Evolutionary conservation across 2,113 vertebrate genomes (phyloP), one percentile per base, ranked within the genome.

Genomic region (Cyanoliseus patagonus): DNA sequence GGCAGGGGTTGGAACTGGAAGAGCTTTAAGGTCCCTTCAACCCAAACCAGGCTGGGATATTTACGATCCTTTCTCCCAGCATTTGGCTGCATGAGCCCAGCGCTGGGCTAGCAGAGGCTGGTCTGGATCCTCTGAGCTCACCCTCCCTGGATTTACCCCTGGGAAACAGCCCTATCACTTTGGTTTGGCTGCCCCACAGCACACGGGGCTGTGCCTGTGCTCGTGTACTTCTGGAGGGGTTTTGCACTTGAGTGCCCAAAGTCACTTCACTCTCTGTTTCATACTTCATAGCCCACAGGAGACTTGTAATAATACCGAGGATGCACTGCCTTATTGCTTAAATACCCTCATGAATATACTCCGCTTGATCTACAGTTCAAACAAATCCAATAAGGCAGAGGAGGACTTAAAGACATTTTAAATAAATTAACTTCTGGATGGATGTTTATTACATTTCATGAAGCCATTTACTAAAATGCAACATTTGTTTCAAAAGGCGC

Each of bases 371-470:
- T 74, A 79, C 78, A n/a, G 83, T 67, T 96, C 91, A 92, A 87
- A 73, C 57, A 69, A 76, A 95, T 90, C 68, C 80, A 95, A 88
- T 94, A 90, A 92, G 47, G 82, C 83, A 86, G 79, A 92, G 74
- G 84, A 90, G 53, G 72, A 57, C 84, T 95, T 93, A 89, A 95
- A 95, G 94, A 47, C 63, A 74, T 82, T 93, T 91, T 69, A 92
- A 81, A 95, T 63, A 86, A 84, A 93, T 95, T 97, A 92, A 92
- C 90, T 96, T 85, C 47, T 78, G 68, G 39, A 30, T 88, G 81
- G 77, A 90, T 90, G 92, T 81, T 95, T 91, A 97, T 93, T 91
- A 95, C 70, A 8, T 83, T 93, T 97, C 85, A 94, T 84, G 90
- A 94, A 94, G 73, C 76, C 92, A 55, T 91, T 95, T 85, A 52